Conservation (phyloP, 2,888 invertebrate species). For the Ditylenchus weischeri region DNA sequence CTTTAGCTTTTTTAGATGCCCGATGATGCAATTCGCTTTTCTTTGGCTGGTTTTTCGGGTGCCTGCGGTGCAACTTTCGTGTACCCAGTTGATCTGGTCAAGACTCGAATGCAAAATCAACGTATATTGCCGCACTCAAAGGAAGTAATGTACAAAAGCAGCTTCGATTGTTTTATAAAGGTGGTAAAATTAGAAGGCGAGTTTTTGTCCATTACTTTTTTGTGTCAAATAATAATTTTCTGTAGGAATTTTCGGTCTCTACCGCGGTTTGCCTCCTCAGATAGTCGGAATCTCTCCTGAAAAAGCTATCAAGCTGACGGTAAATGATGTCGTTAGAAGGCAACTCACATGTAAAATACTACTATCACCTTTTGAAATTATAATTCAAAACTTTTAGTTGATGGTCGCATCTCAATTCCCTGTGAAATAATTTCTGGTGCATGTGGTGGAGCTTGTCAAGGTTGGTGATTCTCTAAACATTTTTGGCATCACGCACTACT, state of each 20-base stretch:
- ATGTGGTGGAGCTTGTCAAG: constrained; percentile 63
- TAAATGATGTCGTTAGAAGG: constrained; percentile 89
- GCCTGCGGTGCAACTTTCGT: constrained; percentile 97
- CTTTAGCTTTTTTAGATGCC: constrained; percentile 26
- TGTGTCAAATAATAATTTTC: background rate
- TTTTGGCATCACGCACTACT: no score
- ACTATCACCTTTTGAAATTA: no score
- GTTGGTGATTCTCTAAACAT: background rate
- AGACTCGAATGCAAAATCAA: constrained; percentile 98
- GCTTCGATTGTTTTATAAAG: constrained; percentile 89
- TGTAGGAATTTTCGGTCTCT: constrained; percentile 56
- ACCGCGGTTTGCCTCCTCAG: constrained; percentile 76
- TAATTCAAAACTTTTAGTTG: constrained; percentile 15
- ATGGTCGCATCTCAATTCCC: constrained; percentile 61
- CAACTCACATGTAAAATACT: constrained; percentile 64
- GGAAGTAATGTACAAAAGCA: constrained; percentile 74
- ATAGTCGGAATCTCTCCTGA: constrained; percentile 97
- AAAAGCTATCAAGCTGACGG: constrained; percentile 89
- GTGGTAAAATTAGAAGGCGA: constrained; percentile 72
- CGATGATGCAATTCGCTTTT: constrained; percentile 68
- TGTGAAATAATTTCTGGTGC: constrained; percentile 89
- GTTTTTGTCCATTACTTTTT: background rate
- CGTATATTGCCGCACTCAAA: constrained; percentile 90
- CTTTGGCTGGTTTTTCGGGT: constrained; percentile 61
- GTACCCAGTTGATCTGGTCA: constrained; percentile 93